phyloP scores from a whole-genome alignment of 2,888 invertebrate species.

The Rhagophthalmus giganteus region DNA sequence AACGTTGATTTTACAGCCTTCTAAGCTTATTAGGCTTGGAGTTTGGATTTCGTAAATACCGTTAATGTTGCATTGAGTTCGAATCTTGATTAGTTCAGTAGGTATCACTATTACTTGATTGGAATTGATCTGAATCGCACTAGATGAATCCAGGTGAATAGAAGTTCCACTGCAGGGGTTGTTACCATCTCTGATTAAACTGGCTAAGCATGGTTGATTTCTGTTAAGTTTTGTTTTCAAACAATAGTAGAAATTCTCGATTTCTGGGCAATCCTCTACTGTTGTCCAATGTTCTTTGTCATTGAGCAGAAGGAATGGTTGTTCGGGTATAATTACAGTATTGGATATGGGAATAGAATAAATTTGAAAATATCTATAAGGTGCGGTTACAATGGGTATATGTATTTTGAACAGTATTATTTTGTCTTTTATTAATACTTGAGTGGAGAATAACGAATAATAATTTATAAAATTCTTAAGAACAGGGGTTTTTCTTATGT shows the following conservation, averaged over 20 bases:
- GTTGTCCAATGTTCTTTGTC: background rate
- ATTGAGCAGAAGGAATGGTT: conserved; percentile 6
- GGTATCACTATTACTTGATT: too few relatives aligned
- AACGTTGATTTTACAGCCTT: background rate
- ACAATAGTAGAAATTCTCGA: background rate
- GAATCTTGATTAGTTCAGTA: background rate
- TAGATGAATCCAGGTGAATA: background rate
- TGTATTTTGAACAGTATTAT: conserved; percentile 7
- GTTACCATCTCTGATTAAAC: background rate
- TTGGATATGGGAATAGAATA: too few relatives aligned
- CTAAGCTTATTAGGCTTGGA: background rate
- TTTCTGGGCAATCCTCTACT: background rate
- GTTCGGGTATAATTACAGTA: conserved; percentile 5
- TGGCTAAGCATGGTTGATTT: background rate
- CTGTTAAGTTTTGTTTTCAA: background rate
- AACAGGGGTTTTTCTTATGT: background rate
- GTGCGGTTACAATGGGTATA: background rate
- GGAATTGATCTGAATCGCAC: background rate
- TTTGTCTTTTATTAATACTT: conserved; percentile 1
- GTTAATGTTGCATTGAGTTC: background rate
- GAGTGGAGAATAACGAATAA: conserved; percentile 3
- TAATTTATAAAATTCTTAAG: conserved; percentile 2
- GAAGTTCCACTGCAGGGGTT: background rate
- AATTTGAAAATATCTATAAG: conserved; percentile 7
- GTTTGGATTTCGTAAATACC: background rate